Conservation (phyloP, 2,797 vertebrate species). For the Acanthopagrus latus region DNA sequence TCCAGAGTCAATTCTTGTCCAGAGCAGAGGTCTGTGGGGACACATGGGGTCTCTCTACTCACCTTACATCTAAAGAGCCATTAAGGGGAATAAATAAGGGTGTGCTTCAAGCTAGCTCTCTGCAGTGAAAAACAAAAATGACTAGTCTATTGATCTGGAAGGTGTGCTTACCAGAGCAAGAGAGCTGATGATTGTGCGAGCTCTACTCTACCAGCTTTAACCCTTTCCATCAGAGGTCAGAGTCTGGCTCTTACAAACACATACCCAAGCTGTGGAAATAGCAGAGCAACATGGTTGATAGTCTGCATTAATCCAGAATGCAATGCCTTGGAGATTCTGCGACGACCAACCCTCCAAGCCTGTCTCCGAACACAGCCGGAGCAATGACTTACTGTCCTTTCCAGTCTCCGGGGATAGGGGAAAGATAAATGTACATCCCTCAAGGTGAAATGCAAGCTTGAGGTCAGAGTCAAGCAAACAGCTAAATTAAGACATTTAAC, state of each 20-base stretch:
- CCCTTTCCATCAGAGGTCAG: constrained; percentile 57
- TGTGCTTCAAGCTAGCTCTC: constrained; percentile 28
- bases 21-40: constrained; percentile 16
- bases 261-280: constrained; percentile 40
- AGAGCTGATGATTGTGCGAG: constrained; percentile 41
- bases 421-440: constrained; percentile 52
- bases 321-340: constrained; percentile 40
- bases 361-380: constrained; percentile 37
- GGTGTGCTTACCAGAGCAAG: constrained; percentile 11
- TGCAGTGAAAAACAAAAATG: constrained; percentile 50
- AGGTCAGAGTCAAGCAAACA: constrained; percentile 40
- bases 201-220: constrained; percentile 17
- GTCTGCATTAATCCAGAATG: constrained; percentile 66
- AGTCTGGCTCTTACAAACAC: constrained; percentile 36
- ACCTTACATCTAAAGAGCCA: constrained; percentile 33
- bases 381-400: constrained; percentile 54
- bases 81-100: constrained; percentile 53
- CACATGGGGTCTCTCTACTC: constrained; percentile 7
- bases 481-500: constrained; percentile 39
- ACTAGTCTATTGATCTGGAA: constrained; percentile 57
- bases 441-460: constrained; percentile 51
- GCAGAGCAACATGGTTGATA: constrained; percentile 46
- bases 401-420: constrained; percentile 15
- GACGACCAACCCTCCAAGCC: constrained; percentile 18
- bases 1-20: constrained; percentile 18